Percentiles rank a stretch among this genome's conserved stretches.
Evolutionary conservation across 2,797 vertebrate genomes (phyloP).

Genomic region (Urophycis tenuis): DNA sequence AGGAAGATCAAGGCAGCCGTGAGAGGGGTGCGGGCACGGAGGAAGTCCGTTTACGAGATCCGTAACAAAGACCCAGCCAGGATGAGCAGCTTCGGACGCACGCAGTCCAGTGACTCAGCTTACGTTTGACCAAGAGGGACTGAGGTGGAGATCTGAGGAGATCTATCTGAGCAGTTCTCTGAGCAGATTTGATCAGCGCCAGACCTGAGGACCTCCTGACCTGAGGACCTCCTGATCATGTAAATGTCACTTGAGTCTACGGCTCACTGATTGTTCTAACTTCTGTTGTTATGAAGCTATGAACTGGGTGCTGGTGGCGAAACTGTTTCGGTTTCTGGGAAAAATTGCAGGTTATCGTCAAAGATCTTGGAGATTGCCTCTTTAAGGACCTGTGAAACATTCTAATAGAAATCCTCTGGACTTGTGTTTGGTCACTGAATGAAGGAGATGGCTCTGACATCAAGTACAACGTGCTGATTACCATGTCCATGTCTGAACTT

Average conservation of each 20-base stretch:
- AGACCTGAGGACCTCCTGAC: background rate
- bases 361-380: slow-evolving; percentile 24
- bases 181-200: background rate
- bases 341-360: background rate
- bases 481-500: slow-evolving; percentile 9
- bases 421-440: too few species aligned
- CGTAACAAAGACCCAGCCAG: slow-evolving; percentile 85
- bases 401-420: slow-evolving; percentile 18
- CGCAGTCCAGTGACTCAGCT: slow-evolving; percentile 90
- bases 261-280: too few species aligned
- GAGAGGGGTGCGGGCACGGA: slow-evolving; percentile 83
- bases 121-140: slow-evolving; percentile 69
- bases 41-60: slow-evolving; percentile 91
- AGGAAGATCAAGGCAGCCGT: slow-evolving; percentile 90
- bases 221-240: too few species aligned
- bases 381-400: slow-evolving; percentile 25
- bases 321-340: too few species aligned
- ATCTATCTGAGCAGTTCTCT: too few species aligned
- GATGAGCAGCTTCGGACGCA: slow-evolving; percentile 88
- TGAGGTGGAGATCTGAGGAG: background rate
- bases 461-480: slow-evolving; percentile 38
- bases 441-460: slow-evolving; percentile 36
- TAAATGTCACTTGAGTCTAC: too few species aligned
- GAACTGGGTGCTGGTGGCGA: too few species aligned
- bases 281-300: too few species aligned